phyloP scores from a whole-genome alignment of 2,888 invertebrate species.

The Trichogramma dendrolimi region DNA sequence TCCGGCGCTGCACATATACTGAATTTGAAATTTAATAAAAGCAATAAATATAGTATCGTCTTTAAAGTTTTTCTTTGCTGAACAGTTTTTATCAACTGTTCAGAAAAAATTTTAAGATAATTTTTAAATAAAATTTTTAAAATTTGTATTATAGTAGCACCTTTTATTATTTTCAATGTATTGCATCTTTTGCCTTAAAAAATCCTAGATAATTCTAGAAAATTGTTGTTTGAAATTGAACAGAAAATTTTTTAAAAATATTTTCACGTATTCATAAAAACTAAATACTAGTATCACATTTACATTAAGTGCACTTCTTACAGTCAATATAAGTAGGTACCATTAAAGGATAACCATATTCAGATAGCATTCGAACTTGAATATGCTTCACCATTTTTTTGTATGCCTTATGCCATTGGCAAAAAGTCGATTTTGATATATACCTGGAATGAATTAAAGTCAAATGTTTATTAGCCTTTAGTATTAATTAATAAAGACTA shows the following conservation, averaged over 20 bases:
- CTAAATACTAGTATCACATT: conserved; percentile 1
- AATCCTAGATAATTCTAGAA: too few relatives aligned
- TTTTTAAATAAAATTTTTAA: too few relatives aligned
- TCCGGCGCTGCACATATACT: too few relatives aligned
- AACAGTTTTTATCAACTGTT: too few relatives aligned
- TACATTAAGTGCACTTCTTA: conserved; percentile 13
- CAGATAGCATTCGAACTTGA: conserved; percentile 50
- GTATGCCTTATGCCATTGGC: conserved; percentile 65
- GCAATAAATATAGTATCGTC: too few relatives aligned
- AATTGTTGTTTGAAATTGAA: neutral
- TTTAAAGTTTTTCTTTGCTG: too few relatives aligned
- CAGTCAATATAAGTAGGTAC: conserved; percentile 18
- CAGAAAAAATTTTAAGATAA: too few relatives aligned
- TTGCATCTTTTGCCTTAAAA: too few relatives aligned
- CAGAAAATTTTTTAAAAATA: neutral
- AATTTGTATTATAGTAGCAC: too few relatives aligned
- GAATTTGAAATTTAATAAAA: too few relatives aligned
- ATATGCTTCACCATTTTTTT: conserved; percentile 60
- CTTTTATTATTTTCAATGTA: too few relatives aligned
- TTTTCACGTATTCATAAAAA: neutral
- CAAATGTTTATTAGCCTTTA: neutral
- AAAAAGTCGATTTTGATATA: conserved; percentile 54
- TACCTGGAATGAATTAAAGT: conserved; percentile 43
- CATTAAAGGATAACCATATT: conserved; percentile 16
- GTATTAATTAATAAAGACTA: neutral